These are phyloP conservation scores for Aplocera efformata DNA, from an alignment of 2,888 invertebrate species.

Conservation along the genomic window DNA sequence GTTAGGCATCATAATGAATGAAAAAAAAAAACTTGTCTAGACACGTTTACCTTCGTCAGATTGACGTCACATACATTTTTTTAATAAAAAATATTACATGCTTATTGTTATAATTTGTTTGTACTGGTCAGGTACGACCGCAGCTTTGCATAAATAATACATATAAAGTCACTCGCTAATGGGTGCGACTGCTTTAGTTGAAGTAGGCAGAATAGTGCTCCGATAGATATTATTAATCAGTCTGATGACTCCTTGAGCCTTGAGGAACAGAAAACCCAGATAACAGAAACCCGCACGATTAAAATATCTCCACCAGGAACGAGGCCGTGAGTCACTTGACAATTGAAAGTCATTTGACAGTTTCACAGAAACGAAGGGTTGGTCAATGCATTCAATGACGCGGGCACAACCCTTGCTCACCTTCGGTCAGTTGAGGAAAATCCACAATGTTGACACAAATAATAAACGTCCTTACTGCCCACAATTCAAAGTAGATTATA, in stretches of 20 bases:
- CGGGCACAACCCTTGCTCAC: constrained; percentile 53
- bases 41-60: constrained; percentile 2
- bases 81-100: too few species aligned
- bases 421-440: constrained; percentile 57
- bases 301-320: not conserved
- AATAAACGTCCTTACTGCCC: constrained; percentile 32
- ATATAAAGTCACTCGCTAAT: too few species aligned
- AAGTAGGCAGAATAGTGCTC: too few species aligned
- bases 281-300: too few species aligned
- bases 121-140: too few species aligned
- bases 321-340: constrained; percentile 16
- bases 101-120: too few species aligned
- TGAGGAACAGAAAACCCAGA: too few species aligned
- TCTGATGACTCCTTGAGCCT: too few species aligned
- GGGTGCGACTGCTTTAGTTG: too few species aligned
- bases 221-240: too few species aligned
- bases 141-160: too few species aligned
- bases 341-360: constrained; percentile 27
- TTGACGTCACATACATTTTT: not conserved
- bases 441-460: constrained; percentile 31
- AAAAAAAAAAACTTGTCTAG: constrained; percentile 5
- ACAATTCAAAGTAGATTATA: constrained; percentile 31
- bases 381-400: constrained; percentile 47
- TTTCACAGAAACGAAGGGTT: constrained; percentile 47
- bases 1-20: constrained; percentile 1